phyloP scores from a whole-genome alignment of 2,888 invertebrate species.

The Tipula unca region DNA sequence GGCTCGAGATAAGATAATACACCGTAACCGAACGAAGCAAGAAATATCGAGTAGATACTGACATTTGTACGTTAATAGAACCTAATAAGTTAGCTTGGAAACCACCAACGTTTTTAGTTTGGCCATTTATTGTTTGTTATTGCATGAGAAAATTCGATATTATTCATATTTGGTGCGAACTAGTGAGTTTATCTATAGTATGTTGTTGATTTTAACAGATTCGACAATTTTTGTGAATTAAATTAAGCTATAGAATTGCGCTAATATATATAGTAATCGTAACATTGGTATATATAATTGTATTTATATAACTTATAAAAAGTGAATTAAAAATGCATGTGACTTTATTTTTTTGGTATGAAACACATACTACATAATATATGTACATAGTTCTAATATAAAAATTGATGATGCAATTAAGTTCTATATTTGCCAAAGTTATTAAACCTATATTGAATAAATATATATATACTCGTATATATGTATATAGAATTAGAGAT shows the following conservation, averaged over 20 bases:
- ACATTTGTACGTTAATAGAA: too few species aligned
- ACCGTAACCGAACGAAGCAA: background rate
- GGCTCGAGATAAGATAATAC: background rate
- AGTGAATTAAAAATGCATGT: background rate
- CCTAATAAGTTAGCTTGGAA: background rate
- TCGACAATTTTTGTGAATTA: background rate
- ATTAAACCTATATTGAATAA: background rate
- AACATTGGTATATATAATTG: background rate
- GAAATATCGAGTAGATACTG: background rate
- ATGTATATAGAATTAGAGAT: background rate
- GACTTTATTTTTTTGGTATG: background rate
- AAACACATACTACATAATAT: background rate
- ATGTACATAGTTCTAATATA: too few species aligned
- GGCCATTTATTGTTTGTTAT: background rate
- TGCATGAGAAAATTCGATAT: background rate
- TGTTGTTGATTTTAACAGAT: background rate
- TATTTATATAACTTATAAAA: background rate
- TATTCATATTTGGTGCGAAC: too few species aligned
- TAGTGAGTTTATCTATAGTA: background rate
- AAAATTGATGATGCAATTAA: background rate
- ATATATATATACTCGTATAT: too few species aligned
- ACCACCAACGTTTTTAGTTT: background rate
- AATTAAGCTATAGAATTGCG: background rate
- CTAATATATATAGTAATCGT: background rate
- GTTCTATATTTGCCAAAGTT: background rate